A percentile compares a stretch with the other conserved stretches of the same genome.
Evolutionary conservation across 2,888 invertebrate species (phyloP).

Genomic region (Scelioninae gen. 2): DNA sequence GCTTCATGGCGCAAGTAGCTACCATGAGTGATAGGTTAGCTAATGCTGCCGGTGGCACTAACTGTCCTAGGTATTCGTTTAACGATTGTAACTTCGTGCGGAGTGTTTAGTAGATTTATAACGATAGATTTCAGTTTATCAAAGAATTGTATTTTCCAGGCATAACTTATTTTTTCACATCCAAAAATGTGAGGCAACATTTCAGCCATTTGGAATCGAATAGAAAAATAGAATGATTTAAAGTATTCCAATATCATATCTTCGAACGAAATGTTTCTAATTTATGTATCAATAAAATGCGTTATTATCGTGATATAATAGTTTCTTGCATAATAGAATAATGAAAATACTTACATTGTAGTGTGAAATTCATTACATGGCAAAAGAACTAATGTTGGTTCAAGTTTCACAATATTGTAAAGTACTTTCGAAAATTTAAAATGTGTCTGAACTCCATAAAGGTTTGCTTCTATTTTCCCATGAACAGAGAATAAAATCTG

Average conservation of each 20-base stretch:
- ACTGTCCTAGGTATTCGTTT: conserved; percentile 78
- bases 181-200: conserved; percentile 72
- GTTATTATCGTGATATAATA: not conserved
- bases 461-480: conserved; percentile 26
- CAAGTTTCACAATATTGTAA: conserved; percentile 20
- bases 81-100: conserved; percentile 71
- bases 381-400: conserved; percentile 34
- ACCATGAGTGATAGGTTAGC: conserved; percentile 76
- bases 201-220: conserved; percentile 74
- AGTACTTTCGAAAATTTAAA: conserved; percentile 50
- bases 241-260: conserved; percentile 66
- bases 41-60: conserved; percentile 78
- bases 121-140: conserved; percentile 66
- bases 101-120: conserved; percentile 10
- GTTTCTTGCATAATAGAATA: not conserved
- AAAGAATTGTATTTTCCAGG: conserved; percentile 70
- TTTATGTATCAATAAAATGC: not conserved
- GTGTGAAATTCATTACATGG: conserved; percentile 1
- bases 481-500: conserved; percentile 34
- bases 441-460: conserved; percentile 45
- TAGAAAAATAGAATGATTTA: conserved; percentile 72
- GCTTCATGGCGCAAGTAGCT: too few species aligned
- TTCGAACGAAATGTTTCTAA: conserved; percentile 42
- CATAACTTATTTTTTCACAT: conserved; percentile 59
- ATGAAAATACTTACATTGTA: conserved; percentile 30